Evolutionary conservation across 2,888 invertebrate genomes (phyloP).

Genomic region (Drosophila buzzatii): DNA sequence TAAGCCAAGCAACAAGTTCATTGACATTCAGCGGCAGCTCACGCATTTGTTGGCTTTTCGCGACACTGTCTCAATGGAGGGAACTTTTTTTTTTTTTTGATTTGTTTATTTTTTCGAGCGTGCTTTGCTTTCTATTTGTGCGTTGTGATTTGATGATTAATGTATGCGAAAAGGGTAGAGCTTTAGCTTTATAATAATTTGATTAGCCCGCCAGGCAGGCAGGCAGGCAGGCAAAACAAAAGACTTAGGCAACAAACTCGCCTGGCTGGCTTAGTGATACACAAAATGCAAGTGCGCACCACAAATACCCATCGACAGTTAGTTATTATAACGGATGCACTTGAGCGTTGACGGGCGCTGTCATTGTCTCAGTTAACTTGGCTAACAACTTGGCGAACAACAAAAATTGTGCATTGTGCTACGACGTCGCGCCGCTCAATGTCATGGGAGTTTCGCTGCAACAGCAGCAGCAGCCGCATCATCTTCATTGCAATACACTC

Average conservation of each 20-base stretch:
- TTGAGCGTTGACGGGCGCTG: conserved; percentile 65
- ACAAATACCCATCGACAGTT: conserved; percentile 66
- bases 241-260: conserved; percentile 52
- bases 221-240: conserved; percentile 27
- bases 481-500: conserved; percentile 43
- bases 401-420: conserved; percentile 58
- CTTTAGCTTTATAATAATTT: conserved; percentile 44
- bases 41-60: conserved; percentile 52
- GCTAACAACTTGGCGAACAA: conserved; percentile 40
- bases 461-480: conserved; percentile 44
- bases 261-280: conserved; percentile 32
- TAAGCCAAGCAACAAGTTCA: conserved; percentile 67
- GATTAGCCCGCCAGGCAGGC: conserved; percentile 44
- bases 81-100: conserved; percentile 11
- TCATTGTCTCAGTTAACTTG: conserved; percentile 66
- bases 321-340: conserved; percentile 75
- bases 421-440: conserved; percentile 69
- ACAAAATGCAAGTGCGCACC: conserved; percentile 34
- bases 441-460: conserved; percentile 74
- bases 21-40: conserved; percentile 59
- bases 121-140: conserved; percentile 61
- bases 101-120: conserved; percentile 19
- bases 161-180: conserved; percentile 32
- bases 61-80: conserved; percentile 56
- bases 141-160: conserved; percentile 52